Base-by-base conservation (phyloP, 2,797 vertebrate species). In the Sternarchorhynchus goeldii region DNA sequence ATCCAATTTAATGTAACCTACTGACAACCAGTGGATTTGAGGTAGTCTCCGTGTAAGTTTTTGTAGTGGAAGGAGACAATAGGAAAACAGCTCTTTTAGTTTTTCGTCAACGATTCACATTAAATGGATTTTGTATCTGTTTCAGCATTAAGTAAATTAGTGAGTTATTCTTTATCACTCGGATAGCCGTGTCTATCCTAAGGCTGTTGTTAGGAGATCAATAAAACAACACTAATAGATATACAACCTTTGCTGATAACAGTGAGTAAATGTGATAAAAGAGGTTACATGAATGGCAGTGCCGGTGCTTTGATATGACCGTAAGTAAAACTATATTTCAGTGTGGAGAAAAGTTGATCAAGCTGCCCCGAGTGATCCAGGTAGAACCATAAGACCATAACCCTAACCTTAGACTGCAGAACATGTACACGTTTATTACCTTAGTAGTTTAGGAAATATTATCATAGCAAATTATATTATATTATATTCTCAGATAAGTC, bases 1-100 rank as follows among this genome's bases (percentile, higher is more conserved):
- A 79, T 55, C 50, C 16, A 57, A 50, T 79, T 76, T 58, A 58
- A 50, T 59, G 31, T 25, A 50, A 50, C 45, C 45, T 50, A 75
- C 60, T 69, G 76, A 12, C 59, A 65, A 34, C 8, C 29, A 32
- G 53, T 29, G n/a, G 18, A 5, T 58, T n/a, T 20, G 56, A 18
- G 56, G 1, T 17, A 56, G 18, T 58, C 20, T 58, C 20, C 56
- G 20, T 21, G 20, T 58, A 58, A 6, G 56, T n/a, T n/a, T 58
- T n/a, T 58, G 18, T 18, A 58, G 56, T 21, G 56, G 6, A n/a
- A 29, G 4, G 20, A 50, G 29, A 56, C 45, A 56, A 36, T 10
- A 18, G 53, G 17, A n/a, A 21, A 7, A 18, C 29, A 20, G 53
- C 68, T 70, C 53, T 70, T 70, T 56, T 18, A 53, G 21, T 68